These are phyloP conservation scores for Conus canariensis DNA, from an alignment of 2,888 invertebrate genomes.

Conservation along the genomic window DNA sequence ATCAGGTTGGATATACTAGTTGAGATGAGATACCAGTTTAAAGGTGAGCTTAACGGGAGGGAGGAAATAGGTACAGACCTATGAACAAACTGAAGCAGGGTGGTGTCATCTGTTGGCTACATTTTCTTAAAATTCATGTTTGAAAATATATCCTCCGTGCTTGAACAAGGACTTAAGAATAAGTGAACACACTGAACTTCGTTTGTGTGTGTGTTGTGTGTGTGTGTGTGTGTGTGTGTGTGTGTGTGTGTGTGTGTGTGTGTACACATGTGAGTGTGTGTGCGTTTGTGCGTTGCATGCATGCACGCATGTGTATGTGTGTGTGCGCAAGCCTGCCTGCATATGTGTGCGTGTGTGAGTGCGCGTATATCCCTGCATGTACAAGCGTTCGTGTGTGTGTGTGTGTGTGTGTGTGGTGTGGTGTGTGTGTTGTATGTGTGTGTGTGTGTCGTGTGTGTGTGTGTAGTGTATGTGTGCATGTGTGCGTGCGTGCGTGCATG, in stretches of 20 bases:
- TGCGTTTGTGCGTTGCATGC: neutral
- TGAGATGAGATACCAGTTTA: too few species aligned
- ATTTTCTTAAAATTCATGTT: too few species aligned
- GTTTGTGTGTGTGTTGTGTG: neutral
- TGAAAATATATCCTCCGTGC: too few species aligned
- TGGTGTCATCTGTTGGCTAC: too few species aligned
- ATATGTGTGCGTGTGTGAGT: neutral
- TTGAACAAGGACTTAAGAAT: too few species aligned
- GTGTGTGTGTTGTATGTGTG: neutral
- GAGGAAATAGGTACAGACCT: neutral
- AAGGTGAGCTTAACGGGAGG: neutral
- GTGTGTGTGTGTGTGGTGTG: neutral
- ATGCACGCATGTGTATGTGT: neutral
- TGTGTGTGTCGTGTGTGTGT: neutral
- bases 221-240: slow-evolving; percentile 3
- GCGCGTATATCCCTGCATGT: neutral
- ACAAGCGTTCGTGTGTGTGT: neutral
- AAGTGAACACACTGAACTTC: too few species aligned
- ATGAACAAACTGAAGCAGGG: too few species aligned
- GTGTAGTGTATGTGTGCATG: neutral
- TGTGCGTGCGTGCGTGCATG: neutral
- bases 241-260: slow-evolving; percentile 2
- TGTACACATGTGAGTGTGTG: neutral
- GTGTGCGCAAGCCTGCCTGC: neutral
- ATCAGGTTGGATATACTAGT: neutral